phyloP scores from a whole-genome alignment of 2,888 invertebrate genomes.

The Catocala nupta region DNA sequence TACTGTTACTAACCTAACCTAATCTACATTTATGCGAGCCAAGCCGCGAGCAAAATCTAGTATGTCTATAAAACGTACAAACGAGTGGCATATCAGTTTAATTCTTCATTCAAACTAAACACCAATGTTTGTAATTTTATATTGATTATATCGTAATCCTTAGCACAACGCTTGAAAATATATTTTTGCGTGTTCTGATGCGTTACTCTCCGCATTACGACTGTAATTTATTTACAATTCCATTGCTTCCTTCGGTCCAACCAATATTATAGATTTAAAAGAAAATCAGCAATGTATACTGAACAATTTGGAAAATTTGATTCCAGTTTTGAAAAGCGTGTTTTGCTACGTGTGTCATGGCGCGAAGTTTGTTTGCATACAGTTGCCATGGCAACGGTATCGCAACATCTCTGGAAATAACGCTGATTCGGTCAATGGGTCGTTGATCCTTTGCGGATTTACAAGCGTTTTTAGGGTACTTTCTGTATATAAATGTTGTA shows the following conservation, averaged over 20 bases:
- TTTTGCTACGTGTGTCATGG: slow-evolving; percentile 22
- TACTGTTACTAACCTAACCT: too few relatives aligned
- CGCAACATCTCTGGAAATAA: slow-evolving; percentile 74
- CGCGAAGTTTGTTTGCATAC: slow-evolving; percentile 64
- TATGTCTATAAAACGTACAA: slow-evolving; percentile 20
- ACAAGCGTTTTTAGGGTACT: slow-evolving; percentile 38
- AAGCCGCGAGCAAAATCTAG: too few relatives aligned
- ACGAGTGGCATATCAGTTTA: slow-evolving; percentile 12
- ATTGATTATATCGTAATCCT: slow-evolving; percentile 38
- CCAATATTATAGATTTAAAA: not conserved
- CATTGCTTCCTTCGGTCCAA: slow-evolving; percentile 5
- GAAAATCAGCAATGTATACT: slow-evolving; percentile 19
- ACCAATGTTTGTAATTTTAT: slow-evolving; percentile 18
- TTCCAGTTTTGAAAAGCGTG: not conserved
- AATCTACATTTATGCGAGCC: too few relatives aligned
- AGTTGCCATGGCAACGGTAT: slow-evolving; percentile 76
- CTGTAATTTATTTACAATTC: not conserved
- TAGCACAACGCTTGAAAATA: slow-evolving; percentile 37
- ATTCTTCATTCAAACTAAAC: slow-evolving; percentile 17
- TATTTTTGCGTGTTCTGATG: slow-evolving; percentile 37
- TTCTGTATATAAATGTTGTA: slow-evolving; percentile 21
- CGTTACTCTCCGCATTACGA: slow-evolving; percentile 9
- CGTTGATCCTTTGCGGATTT: slow-evolving; percentile 70
- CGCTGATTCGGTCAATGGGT: slow-evolving; percentile 73
- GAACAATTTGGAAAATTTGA: not conserved